Percentiles rank a stretch among this genome's conserved stretches.
Conservation (phyloP, 2,113 vertebrate species). For the Diadophis punctatus region DNA sequence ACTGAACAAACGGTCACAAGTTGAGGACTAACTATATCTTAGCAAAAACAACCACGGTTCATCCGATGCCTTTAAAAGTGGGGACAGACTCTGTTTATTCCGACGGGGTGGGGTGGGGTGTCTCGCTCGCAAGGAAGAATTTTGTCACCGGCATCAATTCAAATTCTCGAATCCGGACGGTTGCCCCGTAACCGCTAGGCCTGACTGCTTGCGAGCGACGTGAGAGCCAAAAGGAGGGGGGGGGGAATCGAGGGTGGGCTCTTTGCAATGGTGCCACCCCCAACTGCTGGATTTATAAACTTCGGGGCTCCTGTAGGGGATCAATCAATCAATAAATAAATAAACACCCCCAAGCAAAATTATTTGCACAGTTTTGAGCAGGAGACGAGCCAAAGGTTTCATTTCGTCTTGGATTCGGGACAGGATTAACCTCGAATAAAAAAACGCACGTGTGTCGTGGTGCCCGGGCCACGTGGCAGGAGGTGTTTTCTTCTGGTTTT, state of each 20-base stretch:
- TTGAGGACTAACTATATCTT: not conserved
- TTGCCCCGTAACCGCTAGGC: not conserved
- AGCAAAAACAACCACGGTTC: not conserved
- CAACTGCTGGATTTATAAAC: not conserved
- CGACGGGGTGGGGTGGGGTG: not conserved
- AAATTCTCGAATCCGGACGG: not conserved
- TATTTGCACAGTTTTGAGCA: too few relatives aligned
- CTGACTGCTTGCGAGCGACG: not conserved
- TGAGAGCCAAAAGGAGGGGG: not conserved
- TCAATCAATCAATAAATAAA: too few relatives aligned
- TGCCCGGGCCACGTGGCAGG: not conserved
- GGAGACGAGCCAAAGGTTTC: too few relatives aligned
- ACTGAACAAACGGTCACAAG: not conserved
- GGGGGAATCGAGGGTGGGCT: not conserved
- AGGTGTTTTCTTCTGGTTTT: not conserved
- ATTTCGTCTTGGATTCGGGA: too few relatives aligned
- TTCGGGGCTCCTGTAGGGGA: too few relatives aligned
- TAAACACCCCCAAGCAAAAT: too few relatives aligned
- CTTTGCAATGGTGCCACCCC: not conserved
- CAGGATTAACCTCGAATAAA: not conserved
- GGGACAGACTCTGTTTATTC: not conserved
- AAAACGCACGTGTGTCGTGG: not conserved
- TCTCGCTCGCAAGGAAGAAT: not conserved
- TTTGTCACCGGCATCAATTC: not conserved
- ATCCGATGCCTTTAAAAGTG: not conserved